Evolutionary conservation across 2,888 invertebrate genomes (phyloP), one percentile per base, ranked within the genome.

Genomic region (Sympetrum striolatum): DNA sequence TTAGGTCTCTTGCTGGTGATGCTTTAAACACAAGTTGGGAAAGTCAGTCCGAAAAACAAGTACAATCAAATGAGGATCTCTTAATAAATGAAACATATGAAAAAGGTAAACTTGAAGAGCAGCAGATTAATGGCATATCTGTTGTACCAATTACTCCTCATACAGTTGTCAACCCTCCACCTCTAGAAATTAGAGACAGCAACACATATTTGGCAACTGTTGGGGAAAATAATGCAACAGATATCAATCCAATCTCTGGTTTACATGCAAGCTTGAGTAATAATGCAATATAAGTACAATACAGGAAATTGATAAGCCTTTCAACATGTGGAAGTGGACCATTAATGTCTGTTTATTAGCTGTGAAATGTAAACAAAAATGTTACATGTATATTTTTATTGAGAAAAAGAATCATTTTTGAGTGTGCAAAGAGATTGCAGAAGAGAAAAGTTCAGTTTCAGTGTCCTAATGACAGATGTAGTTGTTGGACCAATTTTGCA

Each of bases 221-320:
- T 37, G 86, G 35, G 60, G 86, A 37, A 86, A 37, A n/a, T 37
- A n/a, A 58, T 22, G 12, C 37, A 31, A 6, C 10, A 22, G 31
- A 58, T 15, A 2, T n/a, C 35, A 64, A 35, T 37, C 60, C 15
- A 58, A 64, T 37, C 37, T 15, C 8, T 37, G 37, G 37, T 60
- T 44, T 37, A 18, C 60, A n/a, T 82, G 35, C 12, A 37, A 73
- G 73, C 31, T 73, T 73, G 73, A 73, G 86, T 60, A 60, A 60
- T 64, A 86, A 86, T 8, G 22, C 6, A 53, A 53, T 25, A 31
- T 1, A 73, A 86, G 86, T 86, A 86, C 86, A 86, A 64, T 86
- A 60, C 58, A 60, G 25, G 60, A 37, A 64, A 86, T 64, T n/a
- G 53, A 82, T n/a, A 82, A 60, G 86, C 86, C 86, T 86, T 86